phyloP scores from a whole-genome alignment of 1,140 invertebrate species.

The Neodiprion pinetum region DNA sequence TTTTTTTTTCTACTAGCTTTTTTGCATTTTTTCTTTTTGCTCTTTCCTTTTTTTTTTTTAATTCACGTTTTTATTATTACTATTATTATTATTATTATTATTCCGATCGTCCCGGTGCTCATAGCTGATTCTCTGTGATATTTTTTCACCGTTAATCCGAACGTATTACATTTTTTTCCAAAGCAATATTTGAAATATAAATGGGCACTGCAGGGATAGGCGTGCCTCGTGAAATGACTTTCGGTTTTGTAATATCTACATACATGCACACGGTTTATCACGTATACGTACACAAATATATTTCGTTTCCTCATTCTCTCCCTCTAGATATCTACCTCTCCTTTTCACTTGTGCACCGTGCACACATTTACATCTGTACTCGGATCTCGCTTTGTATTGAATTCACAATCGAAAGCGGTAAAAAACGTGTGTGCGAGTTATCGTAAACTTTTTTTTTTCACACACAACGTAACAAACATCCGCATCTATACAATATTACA shows the following conservation, averaged over 20 bases:
- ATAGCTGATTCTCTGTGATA: slow-evolving; percentile 29
- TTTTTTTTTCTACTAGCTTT: background rate
- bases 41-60: slow-evolving; percentile 3
- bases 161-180: slow-evolving; percentile 49
- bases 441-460: background rate
- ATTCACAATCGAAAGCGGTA: background rate
- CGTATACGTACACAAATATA: too few species aligned
- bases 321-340: too few species aligned
- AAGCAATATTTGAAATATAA: slow-evolving; percentile 52
- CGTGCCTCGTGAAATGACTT: slow-evolving; percentile 43
- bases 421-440: background rate
- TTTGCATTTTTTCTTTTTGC: slow-evolving; percentile 1
- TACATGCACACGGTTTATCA: slow-evolving; percentile 9
- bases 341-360: too few species aligned
- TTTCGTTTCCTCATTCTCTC: too few species aligned
- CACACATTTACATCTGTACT: too few species aligned
- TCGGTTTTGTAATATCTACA: slow-evolving; percentile 29
- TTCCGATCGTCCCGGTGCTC: background rate
- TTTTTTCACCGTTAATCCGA: slow-evolving; percentile 41
- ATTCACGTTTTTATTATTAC: background rate
- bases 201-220: slow-evolving; percentile 27
- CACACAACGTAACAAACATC: too few species aligned
- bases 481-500: too few species aligned
- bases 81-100: background rate
- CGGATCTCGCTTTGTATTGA: background rate